Evolutionary conservation across 2,797 vertebrate species (phyloP).

Genomic region (Acrossocheilus fasciatus): DNA sequence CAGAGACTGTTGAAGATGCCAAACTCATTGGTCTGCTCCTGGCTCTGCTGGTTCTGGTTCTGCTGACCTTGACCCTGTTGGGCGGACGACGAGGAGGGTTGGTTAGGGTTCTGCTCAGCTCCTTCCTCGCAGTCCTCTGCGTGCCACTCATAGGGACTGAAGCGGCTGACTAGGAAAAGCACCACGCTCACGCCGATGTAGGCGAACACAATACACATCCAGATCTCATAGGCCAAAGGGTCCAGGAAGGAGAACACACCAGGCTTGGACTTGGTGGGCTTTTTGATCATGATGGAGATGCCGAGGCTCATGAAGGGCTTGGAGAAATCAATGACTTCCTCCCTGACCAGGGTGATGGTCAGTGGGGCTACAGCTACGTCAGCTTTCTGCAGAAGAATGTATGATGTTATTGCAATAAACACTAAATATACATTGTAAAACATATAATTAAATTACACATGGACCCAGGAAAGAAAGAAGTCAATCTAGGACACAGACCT

Average conservation of each 20-base stretch:
- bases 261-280: conserved; percentile 97
- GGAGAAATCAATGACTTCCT: conserved; percentile 99
- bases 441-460: not conserved
- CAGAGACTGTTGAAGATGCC: conserved; percentile 99
- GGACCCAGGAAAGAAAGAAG: not conserved
- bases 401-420: not conserved
- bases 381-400: conserved; percentile 83
- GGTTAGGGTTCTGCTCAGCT: conserved; percentile 81
- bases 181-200: conserved; percentile 99
- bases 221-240: conserved; percentile 98
- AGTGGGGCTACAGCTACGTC: conserved; percentile 96
- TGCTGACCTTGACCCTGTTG: conserved; percentile 79
- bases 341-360: conserved; percentile 96
- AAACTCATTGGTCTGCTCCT: conserved; percentile 96
- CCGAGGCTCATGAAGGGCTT: conserved; percentile 99
- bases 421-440: not conserved
- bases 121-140: conserved; percentile 94
- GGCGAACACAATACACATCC: conserved; percentile 99
- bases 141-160: conserved; percentile 99
- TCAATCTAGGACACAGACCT: not conserved
- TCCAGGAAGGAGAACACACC: conserved; percentile 99
- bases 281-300: conserved; percentile 99
- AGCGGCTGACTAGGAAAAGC: conserved; percentile 97
- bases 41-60: conserved; percentile 81
- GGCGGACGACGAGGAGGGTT: conserved; percentile 72